Evolutionary conservation across 2,888 invertebrate genomes (phyloP).

Genomic region (Stenodera caucasica): DNA sequence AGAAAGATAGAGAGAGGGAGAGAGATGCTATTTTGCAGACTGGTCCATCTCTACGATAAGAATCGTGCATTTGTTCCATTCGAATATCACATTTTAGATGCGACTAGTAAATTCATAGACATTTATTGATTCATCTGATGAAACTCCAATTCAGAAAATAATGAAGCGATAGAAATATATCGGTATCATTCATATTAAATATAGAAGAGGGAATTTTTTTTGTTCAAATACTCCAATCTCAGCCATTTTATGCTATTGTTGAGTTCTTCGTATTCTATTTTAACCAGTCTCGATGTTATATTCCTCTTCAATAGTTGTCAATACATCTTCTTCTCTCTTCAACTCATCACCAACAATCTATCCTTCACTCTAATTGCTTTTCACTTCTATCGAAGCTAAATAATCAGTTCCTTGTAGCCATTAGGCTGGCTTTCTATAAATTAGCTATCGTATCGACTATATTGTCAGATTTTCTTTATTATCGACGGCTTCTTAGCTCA

Average conservation of each 20-base stretch:
- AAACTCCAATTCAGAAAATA: too few relatives aligned
- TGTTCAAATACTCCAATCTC: slow-evolving; percentile 26
- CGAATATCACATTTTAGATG: too few relatives aligned
- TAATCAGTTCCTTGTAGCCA: slow-evolving; percentile 49
- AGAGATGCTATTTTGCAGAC: neutral
- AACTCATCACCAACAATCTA: slow-evolving; percentile 18
- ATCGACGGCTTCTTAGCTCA: slow-evolving; percentile 9
- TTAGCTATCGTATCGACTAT: slow-evolving; percentile 41
- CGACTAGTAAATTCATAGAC: too few relatives aligned
- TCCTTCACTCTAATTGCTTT: slow-evolving; percentile 40
- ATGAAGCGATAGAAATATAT: too few relatives aligned
- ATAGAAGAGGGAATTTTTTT: neutral
- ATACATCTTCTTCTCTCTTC: slow-evolving; percentile 33
- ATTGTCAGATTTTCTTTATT: slow-evolving; percentile 30
- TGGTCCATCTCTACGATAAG: too few relatives aligned
- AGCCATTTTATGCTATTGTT: slow-evolving; percentile 29
- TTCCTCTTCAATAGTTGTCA: slow-evolving; percentile 37
- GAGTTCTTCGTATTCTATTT: slow-evolving; percentile 35
- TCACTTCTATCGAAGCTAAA: slow-evolving; percentile 38
- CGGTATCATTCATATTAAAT: too few relatives aligned
- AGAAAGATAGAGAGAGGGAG: too few relatives aligned
- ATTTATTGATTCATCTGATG: too few relatives aligned
- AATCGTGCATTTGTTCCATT: too few relatives aligned
- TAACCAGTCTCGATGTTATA: slow-evolving; percentile 36
- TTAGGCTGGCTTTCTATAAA: slow-evolving; percentile 48